Evolutionary conservation across 2,888 invertebrate species (phyloP), one percentile per base, ranked within the genome.

Genomic region (Temnothorax rugatulus): DNA sequence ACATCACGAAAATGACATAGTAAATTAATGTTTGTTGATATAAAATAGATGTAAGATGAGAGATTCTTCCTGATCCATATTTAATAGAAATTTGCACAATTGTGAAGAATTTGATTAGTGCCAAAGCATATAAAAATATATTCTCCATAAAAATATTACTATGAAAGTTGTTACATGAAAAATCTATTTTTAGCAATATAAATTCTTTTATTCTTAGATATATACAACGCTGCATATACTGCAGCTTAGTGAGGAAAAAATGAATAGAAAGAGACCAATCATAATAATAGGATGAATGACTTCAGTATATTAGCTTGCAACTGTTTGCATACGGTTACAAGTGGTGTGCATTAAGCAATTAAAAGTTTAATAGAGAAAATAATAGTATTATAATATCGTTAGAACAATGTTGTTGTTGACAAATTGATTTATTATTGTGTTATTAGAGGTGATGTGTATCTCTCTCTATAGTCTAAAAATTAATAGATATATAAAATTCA

Each of bases 1-100:
- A 71, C 91, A 89, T 86, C 87, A 63, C 73, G 74, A 11, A 76
- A 77, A 71, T 82, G 79, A 63, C 25, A 52, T 76, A 76, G 18
- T 82, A 64, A 77, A 88, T 59, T 75, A 64, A 75, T 77, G 69
- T 64, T 87, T 85, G 4, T 47, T n/a, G 8, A 59, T 73, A 18
- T 47, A 81, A 34, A 71, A 69, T 69, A 69, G 11, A 73, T 54
- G 15, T 71, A 73, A 74, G 7, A 34, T 79, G 44, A 71, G 15
- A 47, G 47, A 73, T 81, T 59, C 38, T 81, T 77, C 76, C 18
- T 44, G 38, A 38, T 73, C 34, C 59, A 57, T 74, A 81, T 59
- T 74, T 71, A 47, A n/a, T 50, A 8, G 34, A 59, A 73, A 47
- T 47, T 21, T 81, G 25, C 54, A 77, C 11, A 54, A 21, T 4